Percentiles rank a stretch among this genome's conserved stretches.
Evolutionary conservation across 2,888 invertebrate genomes (phyloP).

Genomic region (Drosophila gaucha): DNA sequence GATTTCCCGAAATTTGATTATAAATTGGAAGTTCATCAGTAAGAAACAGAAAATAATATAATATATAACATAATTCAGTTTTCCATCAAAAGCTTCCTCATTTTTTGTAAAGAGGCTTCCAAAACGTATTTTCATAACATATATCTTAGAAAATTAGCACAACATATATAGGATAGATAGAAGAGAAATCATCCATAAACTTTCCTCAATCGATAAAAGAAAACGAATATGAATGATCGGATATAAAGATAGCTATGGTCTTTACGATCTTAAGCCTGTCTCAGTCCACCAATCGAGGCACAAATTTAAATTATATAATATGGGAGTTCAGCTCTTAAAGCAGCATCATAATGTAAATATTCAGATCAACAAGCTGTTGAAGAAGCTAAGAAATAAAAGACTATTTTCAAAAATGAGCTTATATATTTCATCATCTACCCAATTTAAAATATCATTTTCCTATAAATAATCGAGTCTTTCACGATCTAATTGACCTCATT

Average conservation of each 20-base stretch:
- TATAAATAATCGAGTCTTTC: neutral
- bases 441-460: neutral
- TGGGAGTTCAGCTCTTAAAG: too few species aligned
- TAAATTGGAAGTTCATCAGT: too few species aligned
- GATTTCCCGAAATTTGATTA: too few species aligned
- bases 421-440: neutral
- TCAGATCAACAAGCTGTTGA: neutral
- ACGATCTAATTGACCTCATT: slow-evolving; percentile 1
- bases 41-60: too few species aligned
- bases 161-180: neutral
- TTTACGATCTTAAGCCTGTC: neutral
- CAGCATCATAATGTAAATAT: neutral
- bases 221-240: too few species aligned
- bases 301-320: neutral
- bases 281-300: too few species aligned
- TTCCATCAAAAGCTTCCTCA: neutral
- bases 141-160: neutral
- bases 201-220: neutral
- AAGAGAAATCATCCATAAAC: neutral
- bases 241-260: neutral
- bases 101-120: too few species aligned
- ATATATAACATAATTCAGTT: too few species aligned
- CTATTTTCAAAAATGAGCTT: too few species aligned
- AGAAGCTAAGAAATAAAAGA: too few species aligned
- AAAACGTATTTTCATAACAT: too few species aligned